Base-by-base conservation (phyloP, 1,140 invertebrate genomes). In the Drosophila sechellia region DNA sequence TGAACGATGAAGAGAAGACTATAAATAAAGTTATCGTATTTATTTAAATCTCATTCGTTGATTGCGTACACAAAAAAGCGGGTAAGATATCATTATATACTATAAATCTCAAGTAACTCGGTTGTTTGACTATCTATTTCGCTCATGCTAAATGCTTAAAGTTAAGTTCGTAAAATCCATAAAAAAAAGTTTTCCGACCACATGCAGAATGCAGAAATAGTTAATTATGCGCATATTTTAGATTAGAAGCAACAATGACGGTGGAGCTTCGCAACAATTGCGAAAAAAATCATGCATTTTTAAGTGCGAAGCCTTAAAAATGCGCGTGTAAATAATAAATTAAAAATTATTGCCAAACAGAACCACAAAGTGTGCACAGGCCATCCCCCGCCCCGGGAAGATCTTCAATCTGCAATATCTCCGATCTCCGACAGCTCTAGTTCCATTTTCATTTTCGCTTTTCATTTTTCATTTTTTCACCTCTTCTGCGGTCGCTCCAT, bases 1-100 rank as follows among this genome's bases (percentile, higher is more conserved):
- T 15, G 42, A 73, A 63, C 34, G 48, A 35, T 68, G 42, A 45
- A 66, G 59, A 66, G 60, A 77, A 81, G 78, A 81, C 78, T 86
- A 86, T 81, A 75, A 86, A 86, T 86, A 86, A 86, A 86, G 81
- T 86, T 86, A 86, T 81, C 42, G 59, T 86, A 85, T 86, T 86
- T 86, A 86, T 86, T 86, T 81, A 63, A 75, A 79, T 55, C 20
- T 15, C 10, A 35, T 27, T 53, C 20, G 3, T 34, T 42, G 1
- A 15, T 35, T 27, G 31, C 8, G 46, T 27, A 6, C 4, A 5
- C 10, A 13, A 22, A 10, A 13, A 31, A 49, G 17, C 17, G 0
- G 25, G 22, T 48, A 25, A 46, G 43, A 43, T 20, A 5, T 39
- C 2, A 15, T 0, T n/a, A n/a, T n/a, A 4, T 6, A 17, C 17